Evolutionary conservation across 1,140 invertebrate species (phyloP), one percentile per base, ranked within the genome.

Genomic region (Papilio aristodemus): DNA sequence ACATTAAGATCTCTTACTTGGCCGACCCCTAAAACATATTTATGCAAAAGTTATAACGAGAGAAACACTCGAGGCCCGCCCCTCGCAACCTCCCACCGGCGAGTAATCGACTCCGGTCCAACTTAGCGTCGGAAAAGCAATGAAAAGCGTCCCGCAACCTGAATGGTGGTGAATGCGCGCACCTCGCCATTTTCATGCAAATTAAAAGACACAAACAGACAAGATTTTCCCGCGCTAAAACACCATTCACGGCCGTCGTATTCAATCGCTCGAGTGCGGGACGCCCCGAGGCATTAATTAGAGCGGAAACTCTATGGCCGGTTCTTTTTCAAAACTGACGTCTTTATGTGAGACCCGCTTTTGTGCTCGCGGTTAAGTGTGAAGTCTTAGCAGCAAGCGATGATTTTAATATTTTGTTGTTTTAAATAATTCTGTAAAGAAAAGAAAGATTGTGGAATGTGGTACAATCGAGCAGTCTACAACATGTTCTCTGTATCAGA

Each of bases 211-310:
- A 86, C 84, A 86, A 87, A 87, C 80, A 89, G 78, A 86, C 81
- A 88, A 87, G 83, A 81, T 84, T 84, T 78, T 74, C 81, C 78
- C 82, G 79, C 82, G 83, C 78, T 85, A 84, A 86, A 88, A 84
- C 81, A 83, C 81, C 85, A 90, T 90, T 90, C 89, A 89, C 77
- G 74, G 78, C 77, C 77, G 71, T 75, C 74, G 83, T 78, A 86
- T 88, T 90, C 84, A 89, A 85, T 84, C 82, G 85, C 84, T 87
- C 76, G 84, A 87, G 87, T 80, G 87, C 76, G 84, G 84, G 86
- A 87, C 85, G 85, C 85, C 89, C 89, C 84, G 82, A 83, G 85
- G 89, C 87, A 87, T 88, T 90, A 91, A 91, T 91, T 91, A 91
- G 89, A 88, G 86, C 89, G 84, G 87, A 89, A 89, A 81, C 85